Evolutionary conservation across 2,797 vertebrate genomes (phyloP).

Genomic region (Halcyon smyrnensis): DNA sequence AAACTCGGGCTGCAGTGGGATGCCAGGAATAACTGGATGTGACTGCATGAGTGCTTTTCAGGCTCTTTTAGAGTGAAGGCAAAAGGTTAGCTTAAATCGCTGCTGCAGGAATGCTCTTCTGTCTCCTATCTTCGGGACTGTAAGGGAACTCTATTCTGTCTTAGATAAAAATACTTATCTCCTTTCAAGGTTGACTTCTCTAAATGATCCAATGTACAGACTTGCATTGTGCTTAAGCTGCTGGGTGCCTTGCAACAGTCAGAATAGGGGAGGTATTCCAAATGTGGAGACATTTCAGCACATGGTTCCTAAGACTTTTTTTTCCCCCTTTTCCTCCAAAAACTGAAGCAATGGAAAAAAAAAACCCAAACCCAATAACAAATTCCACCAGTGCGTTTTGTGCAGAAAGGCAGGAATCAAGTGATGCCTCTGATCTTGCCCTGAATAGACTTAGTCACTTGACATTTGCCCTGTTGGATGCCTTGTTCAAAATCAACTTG

Average conservation of each 20-base stretch:
- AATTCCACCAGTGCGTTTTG: neutral
- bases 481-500: neutral
- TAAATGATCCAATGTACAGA: neutral
- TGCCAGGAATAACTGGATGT: neutral
- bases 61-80: neutral
- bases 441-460: neutral
- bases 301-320: neutral
- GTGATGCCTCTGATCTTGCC: neutral
- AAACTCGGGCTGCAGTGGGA: neutral
- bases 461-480: fast-evolving
- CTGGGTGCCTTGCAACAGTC: neutral
- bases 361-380: fast-evolving
- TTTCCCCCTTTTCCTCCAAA: neutral
- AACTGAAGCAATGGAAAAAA: neutral
- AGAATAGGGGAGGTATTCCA: neutral
- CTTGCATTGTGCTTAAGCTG: neutral
- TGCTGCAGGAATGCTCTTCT: neutral
- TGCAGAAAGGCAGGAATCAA: neutral
- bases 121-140: neutral
- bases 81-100: neutral
- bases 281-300: neutral
- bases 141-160: neutral
- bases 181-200: neutral
- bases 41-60: neutral
- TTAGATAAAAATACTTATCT: neutral